Evolutionary conservation across 1,140 invertebrate species (phyloP).

Genomic region (Magallana gigas): DNA sequence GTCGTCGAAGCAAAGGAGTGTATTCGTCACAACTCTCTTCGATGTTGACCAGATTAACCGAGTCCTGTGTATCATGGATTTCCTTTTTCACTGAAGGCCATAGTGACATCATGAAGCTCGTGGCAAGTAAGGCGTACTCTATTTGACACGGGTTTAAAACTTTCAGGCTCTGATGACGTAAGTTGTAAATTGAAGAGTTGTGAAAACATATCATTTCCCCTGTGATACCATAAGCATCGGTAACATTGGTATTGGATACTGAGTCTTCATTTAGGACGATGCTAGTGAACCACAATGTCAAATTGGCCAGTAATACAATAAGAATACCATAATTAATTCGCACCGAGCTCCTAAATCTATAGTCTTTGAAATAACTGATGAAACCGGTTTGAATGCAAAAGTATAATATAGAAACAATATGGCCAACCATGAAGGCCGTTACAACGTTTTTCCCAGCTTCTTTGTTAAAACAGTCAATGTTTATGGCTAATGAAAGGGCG

Average conservation of each 20-base stretch:
- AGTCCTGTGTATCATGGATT: neutral
- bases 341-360: constrained; percentile 18
- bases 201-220: neutral
- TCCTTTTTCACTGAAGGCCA: constrained; percentile 39
- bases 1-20: constrained; percentile 4
- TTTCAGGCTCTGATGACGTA: neutral
- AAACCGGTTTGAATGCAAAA: constrained; percentile 33
- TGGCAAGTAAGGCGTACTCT: constrained; percentile 24
- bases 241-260: neutral
- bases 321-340: constrained; percentile 40
- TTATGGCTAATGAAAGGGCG: constrained; percentile 9
- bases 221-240: neutral
- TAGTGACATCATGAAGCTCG: constrained; percentile 18
- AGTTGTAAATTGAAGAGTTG: neutral
- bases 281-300: constrained; percentile 20
- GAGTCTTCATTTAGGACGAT: constrained; percentile 12
- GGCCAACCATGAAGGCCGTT: neutral
- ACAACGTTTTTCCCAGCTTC: neutral
- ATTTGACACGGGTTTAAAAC: constrained; percentile 13
- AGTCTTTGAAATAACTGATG: constrained; percentile 42
- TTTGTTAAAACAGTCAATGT: constrained; percentile 21
- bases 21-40: constrained; percentile 15
- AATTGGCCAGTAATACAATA: constrained; percentile 19
- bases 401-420: constrained; percentile 26
- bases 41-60: neutral